Conservation (phyloP, 2,113 vertebrate species). For the Halcyon senegalensis region DNA sequence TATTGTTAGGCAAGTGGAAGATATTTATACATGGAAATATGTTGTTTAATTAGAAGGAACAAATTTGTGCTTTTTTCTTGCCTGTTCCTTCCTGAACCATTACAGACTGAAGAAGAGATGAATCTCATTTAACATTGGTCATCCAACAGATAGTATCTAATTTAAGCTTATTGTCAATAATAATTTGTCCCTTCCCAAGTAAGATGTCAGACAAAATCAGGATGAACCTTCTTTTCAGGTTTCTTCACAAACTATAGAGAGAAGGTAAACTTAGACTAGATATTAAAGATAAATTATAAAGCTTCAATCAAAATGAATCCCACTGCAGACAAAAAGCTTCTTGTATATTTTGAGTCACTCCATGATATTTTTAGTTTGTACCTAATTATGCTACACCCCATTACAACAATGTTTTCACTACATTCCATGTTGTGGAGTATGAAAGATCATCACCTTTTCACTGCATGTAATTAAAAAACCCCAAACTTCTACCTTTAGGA, state of each 20-base stretch:
- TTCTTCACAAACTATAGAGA: neutral
- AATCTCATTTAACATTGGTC: neutral
- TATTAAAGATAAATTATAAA: neutral
- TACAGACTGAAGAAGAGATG: neutral
- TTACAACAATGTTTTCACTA: neutral
- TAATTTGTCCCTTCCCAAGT: neutral
- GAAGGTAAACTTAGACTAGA: neutral
- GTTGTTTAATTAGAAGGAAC: neutral
- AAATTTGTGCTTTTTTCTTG: neutral
- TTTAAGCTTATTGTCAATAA: conserved; percentile 26
- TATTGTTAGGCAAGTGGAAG: neutral
- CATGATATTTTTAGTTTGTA: neutral
- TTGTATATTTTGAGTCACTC: neutral
- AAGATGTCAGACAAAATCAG: conserved; percentile 27
- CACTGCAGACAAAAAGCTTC: neutral
- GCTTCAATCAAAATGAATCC: neutral
- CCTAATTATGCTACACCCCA: neutral
- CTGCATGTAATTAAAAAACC: neutral
- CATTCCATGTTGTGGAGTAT: neutral
- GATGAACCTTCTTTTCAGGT: neutral
- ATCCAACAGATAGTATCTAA: neutral
- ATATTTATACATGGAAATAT: neutral
- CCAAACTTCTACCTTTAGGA: neutral
- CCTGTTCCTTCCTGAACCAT: neutral
- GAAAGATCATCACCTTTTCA: neutral